A percentile compares a stretch with the other conserved stretches of the same genome.
Conservation (phyloP, 2,888 invertebrate genomes). For the Cantharis nigra region DNA sequence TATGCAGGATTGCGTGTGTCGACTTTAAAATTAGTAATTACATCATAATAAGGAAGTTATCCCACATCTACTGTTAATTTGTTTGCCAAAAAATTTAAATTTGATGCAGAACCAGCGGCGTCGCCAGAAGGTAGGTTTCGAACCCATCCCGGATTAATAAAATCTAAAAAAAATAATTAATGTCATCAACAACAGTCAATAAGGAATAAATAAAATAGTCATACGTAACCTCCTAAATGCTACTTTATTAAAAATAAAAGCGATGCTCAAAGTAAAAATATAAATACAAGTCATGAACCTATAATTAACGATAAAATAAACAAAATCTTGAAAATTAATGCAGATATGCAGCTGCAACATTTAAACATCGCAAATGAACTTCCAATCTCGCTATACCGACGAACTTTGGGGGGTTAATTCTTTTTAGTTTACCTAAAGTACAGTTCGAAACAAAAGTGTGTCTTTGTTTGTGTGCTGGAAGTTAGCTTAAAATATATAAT, state of each 20-base stretch:
- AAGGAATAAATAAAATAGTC: neutral
- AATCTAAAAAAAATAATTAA: too few relatives aligned
- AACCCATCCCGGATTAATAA: too few relatives aligned
- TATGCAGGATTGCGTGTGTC: neutral
- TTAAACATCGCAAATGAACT: conserved; percentile 6
- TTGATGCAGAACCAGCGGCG: too few relatives aligned
- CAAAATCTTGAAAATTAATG: conserved; percentile 16
- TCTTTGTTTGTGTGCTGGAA: conserved; percentile 14
- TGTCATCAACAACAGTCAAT: too few relatives aligned
- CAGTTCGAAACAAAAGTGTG: conserved; percentile 5
- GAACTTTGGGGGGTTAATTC: neutral
- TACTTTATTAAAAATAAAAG: conserved; percentile 29
- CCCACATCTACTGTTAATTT: too few relatives aligned
- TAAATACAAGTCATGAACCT: conserved; percentile 22
- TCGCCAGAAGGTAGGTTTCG: too few relatives aligned
- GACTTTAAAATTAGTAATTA: neutral
- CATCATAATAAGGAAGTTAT: too few relatives aligned
- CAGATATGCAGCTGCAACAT: conserved; percentile 9
- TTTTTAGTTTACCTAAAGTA: neutral
- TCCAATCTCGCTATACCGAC: conserved; percentile 1
- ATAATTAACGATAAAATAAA: conserved; percentile 9
- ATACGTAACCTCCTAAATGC: neutral
- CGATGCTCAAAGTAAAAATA: conserved; percentile 27
- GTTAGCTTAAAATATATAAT: conserved; percentile 13
- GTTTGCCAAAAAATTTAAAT: too few relatives aligned